Conservation (phyloP, 1,140 invertebrate species). For the Oedothorax gibbosus region DNA sequence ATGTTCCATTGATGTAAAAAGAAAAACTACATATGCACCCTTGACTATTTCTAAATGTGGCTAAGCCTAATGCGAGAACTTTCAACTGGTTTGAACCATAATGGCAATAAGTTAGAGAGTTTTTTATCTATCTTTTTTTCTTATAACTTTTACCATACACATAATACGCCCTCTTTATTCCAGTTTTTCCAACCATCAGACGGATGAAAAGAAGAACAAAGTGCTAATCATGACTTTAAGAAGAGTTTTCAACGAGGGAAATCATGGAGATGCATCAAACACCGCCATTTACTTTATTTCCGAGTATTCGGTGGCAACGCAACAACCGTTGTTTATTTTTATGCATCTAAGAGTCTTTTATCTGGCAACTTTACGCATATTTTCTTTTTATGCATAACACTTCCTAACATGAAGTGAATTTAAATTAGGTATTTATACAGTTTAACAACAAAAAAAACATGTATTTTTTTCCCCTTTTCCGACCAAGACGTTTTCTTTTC, state of each 20-base stretch:
- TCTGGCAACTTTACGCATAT: slow-evolving; percentile 40
- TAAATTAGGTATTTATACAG: slow-evolving; percentile 41
- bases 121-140: background rate
- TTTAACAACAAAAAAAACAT: slow-evolving; percentile 5
- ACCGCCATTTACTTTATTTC: slow-evolving; percentile 4
- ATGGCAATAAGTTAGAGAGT: slow-evolving; percentile 33
- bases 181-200: slow-evolving; percentile 19
- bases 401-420: slow-evolving; percentile 28
- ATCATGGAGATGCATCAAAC: slow-evolving; percentile 23
- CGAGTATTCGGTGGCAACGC: slow-evolving; percentile 8
- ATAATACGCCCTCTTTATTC: background rate
- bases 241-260: slow-evolving; percentile 24
- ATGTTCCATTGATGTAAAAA: background rate
- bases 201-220: slow-evolving; percentile 14
- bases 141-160: background rate
- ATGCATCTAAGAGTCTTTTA: slow-evolving; percentile 29
- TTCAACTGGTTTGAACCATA: slow-evolving; percentile 15
- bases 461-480: background rate
- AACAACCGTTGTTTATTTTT: slow-evolving; percentile 50
- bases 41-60: background rate
- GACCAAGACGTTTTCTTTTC: background rate
- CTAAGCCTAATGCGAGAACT: slow-evolving; percentile 1
- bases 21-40: background rate
- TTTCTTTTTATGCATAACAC: background rate
- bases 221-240: slow-evolving; percentile 47